Conservation (phyloP, 2,113 vertebrate genomes). For the Ophthalmolycus amberensis region DNA sequence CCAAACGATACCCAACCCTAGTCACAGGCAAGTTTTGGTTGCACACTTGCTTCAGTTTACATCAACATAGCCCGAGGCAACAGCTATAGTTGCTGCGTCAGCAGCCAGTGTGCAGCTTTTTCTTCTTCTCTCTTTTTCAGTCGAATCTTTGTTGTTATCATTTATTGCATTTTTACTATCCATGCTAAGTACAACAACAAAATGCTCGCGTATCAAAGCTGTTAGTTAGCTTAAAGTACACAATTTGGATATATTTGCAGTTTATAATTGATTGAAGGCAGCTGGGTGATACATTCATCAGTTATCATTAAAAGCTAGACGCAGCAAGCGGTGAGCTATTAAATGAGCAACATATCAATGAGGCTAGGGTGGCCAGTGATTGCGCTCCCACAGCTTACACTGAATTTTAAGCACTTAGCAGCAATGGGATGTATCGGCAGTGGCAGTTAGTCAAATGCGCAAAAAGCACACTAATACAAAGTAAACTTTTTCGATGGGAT, state of each 20-base stretch:
- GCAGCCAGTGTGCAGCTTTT: background rate
- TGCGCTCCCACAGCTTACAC: background rate
- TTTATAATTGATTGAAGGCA: background rate
- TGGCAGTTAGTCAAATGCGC: background rate
- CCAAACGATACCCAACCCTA: no score
- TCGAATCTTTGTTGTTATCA: constrained; percentile 5
- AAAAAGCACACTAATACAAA: background rate
- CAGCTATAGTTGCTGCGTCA: constrained; percentile 8
- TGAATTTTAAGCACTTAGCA: background rate
- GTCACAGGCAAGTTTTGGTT: constrained; percentile 21
- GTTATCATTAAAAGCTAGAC: background rate
- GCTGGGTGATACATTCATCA: background rate
- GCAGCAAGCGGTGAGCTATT: background rate
- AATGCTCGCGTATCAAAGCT: background rate
- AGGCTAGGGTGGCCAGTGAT: background rate
- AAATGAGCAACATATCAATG: background rate
- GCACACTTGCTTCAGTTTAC: constrained; percentile 3
- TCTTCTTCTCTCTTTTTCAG: background rate
- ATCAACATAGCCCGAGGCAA: constrained; percentile 42
- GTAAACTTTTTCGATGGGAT: background rate
- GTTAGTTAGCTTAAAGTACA: background rate
- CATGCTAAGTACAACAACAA: background rate
- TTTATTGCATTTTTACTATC: constrained; percentile 4
- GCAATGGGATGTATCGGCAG: background rate
- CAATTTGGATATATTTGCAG: background rate